Base-by-base conservation (phyloP, 2,888 invertebrate species). In the Himalopsyche anomala region DNA sequence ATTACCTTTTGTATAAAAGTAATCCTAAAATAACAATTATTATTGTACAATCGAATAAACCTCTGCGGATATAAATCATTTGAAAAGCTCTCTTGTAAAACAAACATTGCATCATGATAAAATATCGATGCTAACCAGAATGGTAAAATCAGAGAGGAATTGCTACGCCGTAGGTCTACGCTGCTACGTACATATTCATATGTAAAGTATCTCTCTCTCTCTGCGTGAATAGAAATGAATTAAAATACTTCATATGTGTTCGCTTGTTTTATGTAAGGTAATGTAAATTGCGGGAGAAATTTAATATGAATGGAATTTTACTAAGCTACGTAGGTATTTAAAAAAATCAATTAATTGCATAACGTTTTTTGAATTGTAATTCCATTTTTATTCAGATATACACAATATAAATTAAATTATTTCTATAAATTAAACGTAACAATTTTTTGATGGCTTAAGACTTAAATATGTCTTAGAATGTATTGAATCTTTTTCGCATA, bases 61-160 rank as follows among this genome's bases (percentile, higher is more conserved):
- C 69, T 28, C 36, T 69, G 2, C 69, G 69, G 6, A 28, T 28
- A 69, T 69, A 69, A 38, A 74, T 74, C 74, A 74, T 74, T 28
- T 38, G 38, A 36, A 74, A 38, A 74, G 74, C 15, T 74, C 36
- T 74, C 36, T 74, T 38, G 74, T 74, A 74, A 74, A 69, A 74
- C 19, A 74, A 74, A 74, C 74, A 74, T 38, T 74, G 74, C 38
- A 74, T 74, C 74, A 38, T 15, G 74, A 74, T 74, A 74, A 74
- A 74, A 74, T 74, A 74, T 74, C 19, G 38, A 74, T 74, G 74
- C 36, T 36, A 36, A 74, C 28, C 38, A 74, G 38, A 12, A 36
- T 36, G 74, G 38, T 15, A 36, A 74, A 74, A 74, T 74, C 74
- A 38, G 74, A 74, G 38, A 9, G 28, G 8, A 38, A 74, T 28